Conservation (phyloP, 2,888 invertebrate species). For the Heliconius ismenius region DNA sequence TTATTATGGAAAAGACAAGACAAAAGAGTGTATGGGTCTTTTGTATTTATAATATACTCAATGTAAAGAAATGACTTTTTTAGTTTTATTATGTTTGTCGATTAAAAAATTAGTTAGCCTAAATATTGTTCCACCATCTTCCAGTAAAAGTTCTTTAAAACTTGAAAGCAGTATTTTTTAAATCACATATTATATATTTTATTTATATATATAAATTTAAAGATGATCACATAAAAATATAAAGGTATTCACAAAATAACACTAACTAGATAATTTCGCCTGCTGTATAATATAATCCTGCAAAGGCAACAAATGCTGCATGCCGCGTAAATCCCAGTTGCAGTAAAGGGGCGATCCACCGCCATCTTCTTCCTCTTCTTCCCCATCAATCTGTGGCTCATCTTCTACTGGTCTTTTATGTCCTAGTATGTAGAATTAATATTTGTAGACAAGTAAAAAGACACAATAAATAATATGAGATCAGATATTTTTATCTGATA, state of each 20-base stretch:
- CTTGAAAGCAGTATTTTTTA: not conserved
- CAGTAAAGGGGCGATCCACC: constrained; percentile 86
- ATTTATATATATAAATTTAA: too few relatives aligned
- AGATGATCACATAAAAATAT: too few relatives aligned
- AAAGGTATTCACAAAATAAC: not conserved
- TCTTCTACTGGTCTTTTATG: constrained; percentile 66
- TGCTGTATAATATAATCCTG: constrained; percentile 95
- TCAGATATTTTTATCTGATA: not conserved
- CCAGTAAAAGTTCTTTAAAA: too few relatives aligned
- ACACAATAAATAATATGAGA: not conserved
- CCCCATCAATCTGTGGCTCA: constrained; percentile 61
- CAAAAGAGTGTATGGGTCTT: too few relatives aligned
- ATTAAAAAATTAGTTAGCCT: too few relatives aligned
- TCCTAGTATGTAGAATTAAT: constrained; percentile 51
- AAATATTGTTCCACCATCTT: too few relatives aligned
- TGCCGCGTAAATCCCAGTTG: constrained; percentile 85
- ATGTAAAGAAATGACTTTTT: not conserved
- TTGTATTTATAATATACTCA: not conserved
- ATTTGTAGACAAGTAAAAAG: not conserved
- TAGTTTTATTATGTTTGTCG: not conserved
- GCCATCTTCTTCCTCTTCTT: constrained; percentile 82
- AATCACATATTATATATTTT: not conserved
- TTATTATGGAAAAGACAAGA: too few relatives aligned
- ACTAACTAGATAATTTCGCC: constrained; percentile 86
- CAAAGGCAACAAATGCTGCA: constrained; percentile 90